These are phyloP conservation scores for Salpingus planirostris DNA, from an alignment of 2,888 invertebrate genomes.

Conservation along the genomic window DNA sequence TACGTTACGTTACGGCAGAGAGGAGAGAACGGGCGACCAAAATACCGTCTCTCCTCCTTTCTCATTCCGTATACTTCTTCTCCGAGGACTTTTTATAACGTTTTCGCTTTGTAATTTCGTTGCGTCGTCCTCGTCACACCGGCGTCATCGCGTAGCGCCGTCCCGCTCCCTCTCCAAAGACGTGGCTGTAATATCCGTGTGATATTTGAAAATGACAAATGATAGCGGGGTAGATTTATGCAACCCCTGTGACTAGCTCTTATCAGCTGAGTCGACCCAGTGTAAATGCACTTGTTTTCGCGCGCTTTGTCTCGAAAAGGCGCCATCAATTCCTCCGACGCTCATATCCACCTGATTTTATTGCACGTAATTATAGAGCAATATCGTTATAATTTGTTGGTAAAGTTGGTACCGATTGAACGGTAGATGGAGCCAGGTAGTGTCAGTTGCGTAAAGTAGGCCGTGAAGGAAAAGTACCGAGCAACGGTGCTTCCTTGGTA, in stretches of 20 bases:
- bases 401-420: slow-evolving; percentile 10
- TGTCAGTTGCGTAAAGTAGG: slow-evolving; percentile 13
- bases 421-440: slow-evolving; percentile 14
- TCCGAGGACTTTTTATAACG: slow-evolving; percentile 1
- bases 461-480: slow-evolving; percentile 12
- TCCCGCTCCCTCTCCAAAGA: slow-evolving; percentile 12
- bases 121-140: neutral
- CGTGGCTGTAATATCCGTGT: slow-evolving; percentile 14
- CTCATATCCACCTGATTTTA: no score
- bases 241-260: slow-evolving; percentile 19
- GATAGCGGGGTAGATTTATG: slow-evolving; percentile 22
- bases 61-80: slow-evolving; percentile 1
- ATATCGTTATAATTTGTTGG: slow-evolving; percentile 1
- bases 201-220: slow-evolving; percentile 25
- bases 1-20: no score
- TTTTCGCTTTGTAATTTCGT: neutral
- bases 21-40: neutral
- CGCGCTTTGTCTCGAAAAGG: no score
- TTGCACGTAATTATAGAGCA: no score
- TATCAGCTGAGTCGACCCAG: slow-evolving; percentile 15
- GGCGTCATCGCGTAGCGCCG: neutral
- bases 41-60: no score
- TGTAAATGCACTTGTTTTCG: no score
- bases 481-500: slow-evolving; percentile 4
- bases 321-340: no score